Base-by-base conservation (phyloP, 1,140 invertebrate genomes). In the Chironomus striatipennis region DNA sequence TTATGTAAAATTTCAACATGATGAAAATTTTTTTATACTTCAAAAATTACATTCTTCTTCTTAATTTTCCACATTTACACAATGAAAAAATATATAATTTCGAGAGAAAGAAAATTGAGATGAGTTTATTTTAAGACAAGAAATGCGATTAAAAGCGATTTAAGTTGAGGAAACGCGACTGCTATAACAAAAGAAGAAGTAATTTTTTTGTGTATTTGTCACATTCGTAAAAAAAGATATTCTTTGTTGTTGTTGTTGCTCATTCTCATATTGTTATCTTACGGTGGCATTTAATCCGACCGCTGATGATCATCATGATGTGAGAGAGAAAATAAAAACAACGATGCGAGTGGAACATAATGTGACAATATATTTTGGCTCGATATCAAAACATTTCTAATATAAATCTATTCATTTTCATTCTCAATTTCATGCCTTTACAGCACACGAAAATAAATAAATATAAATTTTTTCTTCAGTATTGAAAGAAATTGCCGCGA, bases 341-440 rank as follows among this genome's bases (percentile, higher is more conserved):
- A 1, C 47, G n/a, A 57, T n/a, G 15, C 17, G 47, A 57, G 10
- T 10, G 47, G 7, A 70, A 70, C 20, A 70, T 21, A 70, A 70
- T 70, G 20, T 70, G 65, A 70, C 65, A 70, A 70, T 70, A 20
- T 70, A 70, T 70, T 70, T 70, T 70, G 65, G 65, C 65, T 70
- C 65, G 20, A n/a, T 18, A 70, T 70, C 65, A 70, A 70, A 70
- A 70, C 65, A 70, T 18, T 18, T 70, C 65, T 70, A 70, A 70
- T 70, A 70, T 70, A 70, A 70, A 70, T 70, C 65, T 70, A 70
- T 17, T 70, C n/a, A 34, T 34, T 34, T 17, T 70, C n/a, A 34
- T 34, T 34, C 24, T 34, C 65, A 21, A 57, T 57, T 57, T n/a
- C 47, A 57, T 57, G 12, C n/a, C 12, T 57, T 15, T 34, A 34